phyloP scores from a whole-genome alignment of 2,888 invertebrate species.

The Nemotelus pantherinus region DNA sequence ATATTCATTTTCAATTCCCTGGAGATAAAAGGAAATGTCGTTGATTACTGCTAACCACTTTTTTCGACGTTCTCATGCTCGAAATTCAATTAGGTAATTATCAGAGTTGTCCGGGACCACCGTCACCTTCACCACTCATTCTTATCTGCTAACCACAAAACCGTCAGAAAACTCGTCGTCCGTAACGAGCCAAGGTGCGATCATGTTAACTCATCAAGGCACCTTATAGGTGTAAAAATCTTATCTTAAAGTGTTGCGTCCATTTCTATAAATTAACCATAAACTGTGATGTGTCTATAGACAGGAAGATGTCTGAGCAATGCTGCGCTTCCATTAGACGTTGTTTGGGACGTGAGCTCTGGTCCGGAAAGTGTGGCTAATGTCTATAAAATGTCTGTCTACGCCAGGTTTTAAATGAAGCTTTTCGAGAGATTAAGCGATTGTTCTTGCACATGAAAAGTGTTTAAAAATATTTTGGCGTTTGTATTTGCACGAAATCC shows the following conservation, averaged over 20 bases:
- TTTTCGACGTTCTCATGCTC: neutral
- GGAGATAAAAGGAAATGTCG: neutral
- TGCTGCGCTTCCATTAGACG: conserved; percentile 28
- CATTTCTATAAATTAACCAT: conserved; percentile 45
- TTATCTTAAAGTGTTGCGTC: conserved; percentile 44
- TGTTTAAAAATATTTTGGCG: neutral
- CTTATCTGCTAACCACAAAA: conserved; percentile 25
- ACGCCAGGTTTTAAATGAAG: conserved; percentile 27
- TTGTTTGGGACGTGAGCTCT: neutral
- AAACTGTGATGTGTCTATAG: conserved; percentile 43
- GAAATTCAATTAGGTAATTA: conserved; percentile 41
- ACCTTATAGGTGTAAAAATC: conserved; percentile 41
- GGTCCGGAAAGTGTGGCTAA: conserved; percentile 41
- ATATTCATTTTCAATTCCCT: neutral
- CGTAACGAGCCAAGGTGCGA: conserved; percentile 21
- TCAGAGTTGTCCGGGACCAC: conserved; percentile 23
- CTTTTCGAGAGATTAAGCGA: conserved; percentile 28
- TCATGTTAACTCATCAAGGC: conserved; percentile 38
- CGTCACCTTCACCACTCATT: neutral
- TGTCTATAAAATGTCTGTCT: conserved; percentile 40
- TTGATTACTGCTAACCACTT: conserved; percentile 21
- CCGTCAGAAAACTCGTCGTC: conserved; percentile 9
- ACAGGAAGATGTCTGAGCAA: conserved; percentile 12
- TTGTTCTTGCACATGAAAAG: neutral
- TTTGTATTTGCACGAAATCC: too few species aligned